Evolutionary conservation across 2,797 vertebrate species (phyloP).

Genomic region (Phrynocephalus guinanensis): DNA sequence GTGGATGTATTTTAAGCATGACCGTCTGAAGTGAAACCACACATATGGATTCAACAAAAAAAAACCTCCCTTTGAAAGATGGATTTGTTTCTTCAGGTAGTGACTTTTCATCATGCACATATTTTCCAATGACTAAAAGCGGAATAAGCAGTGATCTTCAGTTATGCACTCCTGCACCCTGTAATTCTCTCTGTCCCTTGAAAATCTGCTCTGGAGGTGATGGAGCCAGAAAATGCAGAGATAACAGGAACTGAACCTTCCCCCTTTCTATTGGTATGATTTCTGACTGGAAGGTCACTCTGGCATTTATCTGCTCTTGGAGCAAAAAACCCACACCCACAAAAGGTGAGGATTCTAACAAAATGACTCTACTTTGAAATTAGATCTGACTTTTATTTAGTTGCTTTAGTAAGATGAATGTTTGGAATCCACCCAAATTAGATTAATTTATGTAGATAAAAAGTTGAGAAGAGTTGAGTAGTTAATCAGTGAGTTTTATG

Average conservation of each 20-base stretch:
- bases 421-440: not conserved
- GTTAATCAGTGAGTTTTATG: slow-evolving; percentile 18
- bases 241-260: not conserved
- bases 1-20: not conserved
- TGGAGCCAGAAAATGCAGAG: not conserved
- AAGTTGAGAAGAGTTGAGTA: not conserved
- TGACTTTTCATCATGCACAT: not conserved
- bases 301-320: not conserved
- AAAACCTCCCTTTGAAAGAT: not conserved
- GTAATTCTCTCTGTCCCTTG: not conserved
- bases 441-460: slow-evolving; percentile 32
- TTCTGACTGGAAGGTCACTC: not conserved
- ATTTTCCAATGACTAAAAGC: not conserved
- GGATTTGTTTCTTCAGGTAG: not conserved
- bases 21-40: too few relatives aligned
- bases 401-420: not conserved
- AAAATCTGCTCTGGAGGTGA: not conserved
- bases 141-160: not conserved
- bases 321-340: not conserved
- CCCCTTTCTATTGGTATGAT: not conserved
- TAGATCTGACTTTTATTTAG: slow-evolving; percentile 11
- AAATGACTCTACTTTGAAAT: slow-evolving; percentile 53
- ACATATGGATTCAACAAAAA: not conserved
- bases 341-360: slow-evolving; percentile 37
- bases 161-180: too few relatives aligned